Percentiles rank a stretch among this genome's conserved stretches.
Conservation (phyloP, 2,797 vertebrate genomes). For the Lateolabrax maculatus region DNA sequence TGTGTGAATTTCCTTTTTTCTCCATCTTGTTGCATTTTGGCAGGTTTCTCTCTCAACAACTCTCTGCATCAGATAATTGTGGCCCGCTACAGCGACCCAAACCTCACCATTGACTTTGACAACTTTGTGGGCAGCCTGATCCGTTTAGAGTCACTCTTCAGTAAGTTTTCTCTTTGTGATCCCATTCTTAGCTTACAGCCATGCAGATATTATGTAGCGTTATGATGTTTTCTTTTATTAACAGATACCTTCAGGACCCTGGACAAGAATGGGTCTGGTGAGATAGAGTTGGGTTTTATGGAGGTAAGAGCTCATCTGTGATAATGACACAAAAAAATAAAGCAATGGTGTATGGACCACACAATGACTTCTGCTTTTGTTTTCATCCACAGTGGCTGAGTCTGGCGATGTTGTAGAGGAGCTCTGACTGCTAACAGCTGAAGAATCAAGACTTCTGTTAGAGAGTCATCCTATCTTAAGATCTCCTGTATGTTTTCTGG, state of each 20-base stretch:
- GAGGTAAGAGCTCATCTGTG: conserved; percentile 55
- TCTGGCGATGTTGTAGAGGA: conserved; percentile 61
- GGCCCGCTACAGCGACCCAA: conserved; percentile 88
- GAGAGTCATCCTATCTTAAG: conserved; percentile 11
- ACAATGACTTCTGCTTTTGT: conserved; percentile 29
- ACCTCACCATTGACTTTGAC: conserved; percentile 89
- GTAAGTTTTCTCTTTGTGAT: conserved; percentile 70
- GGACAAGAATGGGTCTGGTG: conserved; percentile 64
- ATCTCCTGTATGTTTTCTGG: background rate
- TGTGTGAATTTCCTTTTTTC: too few relatives aligned
- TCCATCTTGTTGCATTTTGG: background rate
- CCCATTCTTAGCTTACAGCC: background rate
- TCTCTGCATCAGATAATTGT: conserved; percentile 89
- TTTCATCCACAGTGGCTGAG: conserved; percentile 73
- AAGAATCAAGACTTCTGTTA: conserved; percentile 14
- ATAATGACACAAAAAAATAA: background rate
- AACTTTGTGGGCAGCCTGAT: conserved; percentile 89
- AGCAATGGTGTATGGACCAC: background rate
- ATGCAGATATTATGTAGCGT: background rate
- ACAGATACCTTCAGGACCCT: conserved; percentile 75
- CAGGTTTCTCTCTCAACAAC: conserved; percentile 90
- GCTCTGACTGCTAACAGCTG: background rate
- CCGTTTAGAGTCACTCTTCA: conserved; percentile 90
- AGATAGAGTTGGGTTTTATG: conserved; percentile 59
- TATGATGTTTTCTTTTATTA: conserved; percentile 8